Evolutionary conservation across 92 coral and sea anemone species (phyloP).

Genomic region (Montipora capitata): DNA sequence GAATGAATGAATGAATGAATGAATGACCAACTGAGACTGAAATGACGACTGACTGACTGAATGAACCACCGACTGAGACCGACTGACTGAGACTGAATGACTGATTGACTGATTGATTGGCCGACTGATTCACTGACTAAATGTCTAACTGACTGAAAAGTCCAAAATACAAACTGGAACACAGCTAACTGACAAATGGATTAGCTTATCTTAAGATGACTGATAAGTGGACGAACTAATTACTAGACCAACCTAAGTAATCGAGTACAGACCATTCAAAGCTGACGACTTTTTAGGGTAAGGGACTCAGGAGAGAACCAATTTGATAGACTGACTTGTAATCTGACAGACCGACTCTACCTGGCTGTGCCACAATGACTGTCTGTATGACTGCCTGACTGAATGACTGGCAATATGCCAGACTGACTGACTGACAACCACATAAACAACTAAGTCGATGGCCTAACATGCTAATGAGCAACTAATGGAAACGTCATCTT

Average conservation of each 20-base stretch:
- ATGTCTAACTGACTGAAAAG: slow-evolving; percentile 11
- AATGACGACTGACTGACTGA: not conserved
- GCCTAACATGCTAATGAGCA: no score
- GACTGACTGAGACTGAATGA: not conserved
- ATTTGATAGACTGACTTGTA: no score
- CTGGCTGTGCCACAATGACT: not conserved
- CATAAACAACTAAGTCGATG: no score
- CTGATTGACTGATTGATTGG: not conserved
- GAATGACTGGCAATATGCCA: not conserved
- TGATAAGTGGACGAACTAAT: no score
- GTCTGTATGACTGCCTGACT: not conserved
- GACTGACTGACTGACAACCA: slow-evolving; percentile 7
- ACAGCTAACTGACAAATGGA: not conserved
- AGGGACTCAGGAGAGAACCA: no score
- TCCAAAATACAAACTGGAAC: no score
- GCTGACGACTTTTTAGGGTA: no score
- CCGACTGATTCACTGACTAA: not conserved
- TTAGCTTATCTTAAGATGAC: not conserved
- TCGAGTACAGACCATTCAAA: no score
- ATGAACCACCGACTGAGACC: not conserved
- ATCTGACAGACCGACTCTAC: not conserved
- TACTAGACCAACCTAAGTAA: no score
- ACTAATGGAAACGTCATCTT: no score
- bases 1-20: no score
- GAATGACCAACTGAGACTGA: no score